phyloP scores from a whole-genome alignment of 2,797 vertebrate genomes.

The Huso huso region DNA sequence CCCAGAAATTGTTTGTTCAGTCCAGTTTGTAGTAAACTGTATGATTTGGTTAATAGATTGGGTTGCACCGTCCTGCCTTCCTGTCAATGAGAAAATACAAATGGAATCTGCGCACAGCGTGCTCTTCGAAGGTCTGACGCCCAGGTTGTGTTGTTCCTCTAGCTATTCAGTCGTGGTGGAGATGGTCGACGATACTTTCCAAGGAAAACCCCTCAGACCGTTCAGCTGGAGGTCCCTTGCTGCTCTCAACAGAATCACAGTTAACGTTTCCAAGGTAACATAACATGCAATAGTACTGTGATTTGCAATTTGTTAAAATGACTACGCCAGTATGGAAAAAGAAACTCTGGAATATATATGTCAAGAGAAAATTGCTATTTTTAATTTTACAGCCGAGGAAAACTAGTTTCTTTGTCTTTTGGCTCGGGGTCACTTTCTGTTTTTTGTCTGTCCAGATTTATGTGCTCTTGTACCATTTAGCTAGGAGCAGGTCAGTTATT shows the following conservation, averaged over 20 bases:
- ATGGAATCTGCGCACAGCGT: background rate
- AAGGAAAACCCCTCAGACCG: constrained; percentile 49
- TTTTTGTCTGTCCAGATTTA: background rate
- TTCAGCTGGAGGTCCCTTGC: constrained; percentile 84
- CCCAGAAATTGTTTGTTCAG: too few species aligned
- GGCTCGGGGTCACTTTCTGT: constrained; percentile 4
- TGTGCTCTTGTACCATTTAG: background rate
- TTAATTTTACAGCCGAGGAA: background rate
- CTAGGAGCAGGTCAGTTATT: background rate
- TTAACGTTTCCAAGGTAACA: constrained; percentile 84
- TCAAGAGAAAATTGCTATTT: background rate
- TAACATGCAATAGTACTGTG: too few species aligned
- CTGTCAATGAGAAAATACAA: too few species aligned
- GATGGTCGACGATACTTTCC: constrained; percentile 49
- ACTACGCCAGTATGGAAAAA: background rate
- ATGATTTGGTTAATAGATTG: too few species aligned
- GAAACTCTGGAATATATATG: background rate
- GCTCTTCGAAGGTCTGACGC: background rate
- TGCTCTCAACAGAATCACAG: constrained; percentile 78
- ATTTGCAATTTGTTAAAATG: background rate
- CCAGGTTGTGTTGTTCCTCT: constrained; percentile 8
- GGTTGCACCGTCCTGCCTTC: too few species aligned
- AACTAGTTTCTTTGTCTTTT: too few species aligned
- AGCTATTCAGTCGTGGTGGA: constrained; percentile 88
- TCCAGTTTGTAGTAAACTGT: too few species aligned